Percentiles rank a stretch among this genome's conserved stretches.
Evolutionary conservation across 1,140 invertebrate species (phyloP).

Genomic region (Eriocheir sinensis): DNA sequence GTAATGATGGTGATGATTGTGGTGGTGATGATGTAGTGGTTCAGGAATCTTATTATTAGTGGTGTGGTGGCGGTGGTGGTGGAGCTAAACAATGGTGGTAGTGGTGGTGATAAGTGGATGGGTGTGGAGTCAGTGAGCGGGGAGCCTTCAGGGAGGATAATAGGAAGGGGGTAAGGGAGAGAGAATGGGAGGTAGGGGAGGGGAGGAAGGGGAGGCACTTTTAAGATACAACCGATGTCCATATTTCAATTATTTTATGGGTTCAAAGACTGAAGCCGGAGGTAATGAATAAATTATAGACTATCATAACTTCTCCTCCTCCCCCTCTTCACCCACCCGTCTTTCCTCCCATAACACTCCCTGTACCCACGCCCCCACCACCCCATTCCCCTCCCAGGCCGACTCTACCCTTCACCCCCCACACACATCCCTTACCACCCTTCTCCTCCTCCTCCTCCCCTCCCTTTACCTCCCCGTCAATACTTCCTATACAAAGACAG

Average conservation of each 20-base stretch:
- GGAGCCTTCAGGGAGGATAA: not conserved
- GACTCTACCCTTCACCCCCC: no score
- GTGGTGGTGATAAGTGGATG: not conserved
- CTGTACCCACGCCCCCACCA: not conserved
- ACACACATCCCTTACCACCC: no score
- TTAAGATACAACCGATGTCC: not conserved
- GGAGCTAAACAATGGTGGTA: no score
- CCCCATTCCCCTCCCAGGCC: not conserved
- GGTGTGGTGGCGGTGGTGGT: not conserved
- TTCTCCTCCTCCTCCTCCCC: not conserved
- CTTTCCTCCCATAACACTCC: not conserved
- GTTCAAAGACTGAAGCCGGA: not conserved
- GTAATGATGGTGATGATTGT: not conserved
- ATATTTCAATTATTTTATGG: conserved; percentile 27
- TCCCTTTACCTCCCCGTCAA: not conserved
- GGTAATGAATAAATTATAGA: conserved; percentile 18
- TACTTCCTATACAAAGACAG: not conserved
- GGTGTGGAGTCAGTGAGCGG: not conserved
- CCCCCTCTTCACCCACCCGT: not conserved
- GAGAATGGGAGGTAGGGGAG: not conserved
- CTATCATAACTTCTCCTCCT: not conserved
- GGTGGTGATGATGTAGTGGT: no score
- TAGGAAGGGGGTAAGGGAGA: not conserved
- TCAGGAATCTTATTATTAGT: no score
- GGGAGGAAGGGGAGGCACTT: not conserved